Evolutionary conservation across 2,113 vertebrate species (phyloP).

Genomic region (Dicrurus megarhynchus): DNA sequence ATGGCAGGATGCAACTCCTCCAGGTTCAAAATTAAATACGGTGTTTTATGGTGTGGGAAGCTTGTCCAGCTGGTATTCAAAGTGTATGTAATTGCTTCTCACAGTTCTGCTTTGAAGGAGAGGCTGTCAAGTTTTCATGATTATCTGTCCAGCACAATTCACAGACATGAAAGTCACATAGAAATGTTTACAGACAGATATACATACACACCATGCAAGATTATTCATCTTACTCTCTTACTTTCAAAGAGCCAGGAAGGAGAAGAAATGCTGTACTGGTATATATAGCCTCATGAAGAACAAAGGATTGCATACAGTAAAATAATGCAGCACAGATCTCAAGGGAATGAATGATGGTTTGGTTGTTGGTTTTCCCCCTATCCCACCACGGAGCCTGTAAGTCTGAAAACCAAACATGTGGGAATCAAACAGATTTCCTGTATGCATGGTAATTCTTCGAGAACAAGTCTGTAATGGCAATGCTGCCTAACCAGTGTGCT

Average conservation of each 20-base stretch:
- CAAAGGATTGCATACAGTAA: neutral
- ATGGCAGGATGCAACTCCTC: neutral
- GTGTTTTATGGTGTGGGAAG: neutral
- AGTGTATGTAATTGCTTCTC: neutral
- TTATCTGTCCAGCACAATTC: neutral
- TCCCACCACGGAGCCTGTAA: neutral
- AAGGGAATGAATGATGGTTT: neutral
- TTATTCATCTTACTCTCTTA: neutral
- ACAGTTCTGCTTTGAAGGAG: conserved; percentile 25
- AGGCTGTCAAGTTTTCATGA: neutral
- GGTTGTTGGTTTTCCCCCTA: neutral
- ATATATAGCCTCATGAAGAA: neutral
- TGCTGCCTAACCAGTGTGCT: neutral
- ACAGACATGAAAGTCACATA: neutral
- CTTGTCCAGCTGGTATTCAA: conserved; percentile 15
- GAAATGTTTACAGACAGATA: neutral
- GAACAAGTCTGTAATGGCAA: neutral
- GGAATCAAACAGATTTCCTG: conserved; percentile 7
- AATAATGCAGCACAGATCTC: neutral
- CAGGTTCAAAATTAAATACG: neutral
- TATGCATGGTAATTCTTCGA: neutral
- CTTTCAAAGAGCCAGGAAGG: conserved; percentile 4
- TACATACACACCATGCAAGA: neutral
- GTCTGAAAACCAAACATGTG: conserved; percentile 12
- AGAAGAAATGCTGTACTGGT: neutral